A percentile compares a stretch with the other conserved stretches of the same genome.
phyloP scores from a whole-genome alignment of 2,113 vertebrate genomes.

The Takifugu flavidus region DNA sequence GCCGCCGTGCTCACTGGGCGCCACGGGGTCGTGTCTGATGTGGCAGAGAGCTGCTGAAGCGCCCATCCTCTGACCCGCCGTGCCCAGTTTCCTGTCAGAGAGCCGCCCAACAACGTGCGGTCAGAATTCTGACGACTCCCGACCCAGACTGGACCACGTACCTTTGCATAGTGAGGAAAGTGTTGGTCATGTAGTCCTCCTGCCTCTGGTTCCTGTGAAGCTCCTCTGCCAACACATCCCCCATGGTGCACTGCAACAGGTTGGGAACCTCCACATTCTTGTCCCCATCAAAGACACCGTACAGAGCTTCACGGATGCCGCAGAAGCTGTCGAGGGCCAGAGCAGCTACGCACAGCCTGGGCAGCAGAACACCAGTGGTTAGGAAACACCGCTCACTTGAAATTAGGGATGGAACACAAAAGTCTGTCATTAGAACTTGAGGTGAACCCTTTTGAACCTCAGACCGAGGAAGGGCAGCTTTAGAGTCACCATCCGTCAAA shows the following conservation, averaged over 20 bases:
- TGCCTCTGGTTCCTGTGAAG: slow-evolving; percentile 86
- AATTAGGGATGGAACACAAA: no score
- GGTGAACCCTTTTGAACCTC: background rate
- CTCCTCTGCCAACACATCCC: slow-evolving; percentile 93
- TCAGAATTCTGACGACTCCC: no score
- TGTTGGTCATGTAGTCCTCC: slow-evolving; percentile 95
- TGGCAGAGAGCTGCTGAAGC: slow-evolving; percentile 93
- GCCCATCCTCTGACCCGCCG: slow-evolving; percentile 93
- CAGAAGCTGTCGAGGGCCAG: slow-evolving; percentile 92
- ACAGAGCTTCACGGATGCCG: slow-evolving; percentile 89
- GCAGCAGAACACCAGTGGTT: no score
- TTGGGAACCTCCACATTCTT: slow-evolving; percentile 93
- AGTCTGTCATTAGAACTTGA: no score
- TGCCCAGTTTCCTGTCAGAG: slow-evolving; percentile 87
- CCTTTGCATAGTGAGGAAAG: slow-evolving; percentile 97
- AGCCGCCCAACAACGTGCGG: background rate
- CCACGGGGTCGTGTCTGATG: slow-evolving; percentile 89
- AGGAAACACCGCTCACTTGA: no score
- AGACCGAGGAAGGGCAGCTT: background rate
- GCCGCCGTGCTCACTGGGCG: slow-evolving; percentile 76
- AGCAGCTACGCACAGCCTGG: slow-evolving; percentile 92
- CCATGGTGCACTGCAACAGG: slow-evolving; percentile 97
- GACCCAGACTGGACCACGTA: slow-evolving; percentile 31
- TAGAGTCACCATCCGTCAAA: no score
- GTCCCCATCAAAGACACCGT: slow-evolving; percentile 95